Evolutionary conservation across 2,888 invertebrate species (phyloP), one percentile per base, ranked within the genome.

Genomic region (Synanthedon andrenaeformis): DNA sequence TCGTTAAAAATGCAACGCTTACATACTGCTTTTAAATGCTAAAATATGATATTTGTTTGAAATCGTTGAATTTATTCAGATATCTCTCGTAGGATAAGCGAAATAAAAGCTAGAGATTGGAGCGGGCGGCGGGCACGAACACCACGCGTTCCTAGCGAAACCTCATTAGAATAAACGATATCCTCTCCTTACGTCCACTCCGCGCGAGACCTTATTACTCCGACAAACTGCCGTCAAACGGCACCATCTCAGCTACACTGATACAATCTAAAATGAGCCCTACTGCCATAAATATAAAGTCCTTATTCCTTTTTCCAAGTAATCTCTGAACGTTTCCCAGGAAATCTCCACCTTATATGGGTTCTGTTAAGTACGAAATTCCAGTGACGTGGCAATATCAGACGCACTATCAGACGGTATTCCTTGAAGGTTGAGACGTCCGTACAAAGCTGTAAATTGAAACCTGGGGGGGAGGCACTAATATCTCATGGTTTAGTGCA

Each of bases 121-220:
- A 62, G 60, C 45, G n/a, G 35, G 60, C 45, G n/a, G 67, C 70
- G 69, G 73, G 69, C 70, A 67, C 66, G 64, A 63, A 69, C 66
- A 75, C 71, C 72, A 71, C 66, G 68, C 72, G 67, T 69, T 68
- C 66, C 55, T 63, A 64, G 65, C 72, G 76, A 77, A 81, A 80
- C 81, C 83, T 87, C 86, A 86, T 87, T 85, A 87, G 86, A 87
- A 87, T 87, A 86, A 86, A 86, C 85, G 86, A 87, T 86, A 84
- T 86, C 83, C 85, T 82, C 80, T 84, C 77, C 82, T 83, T 80
- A 79, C 83, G 86, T 85, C 85, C 86, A 86, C 82, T 85, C 77
- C 73, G 74, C 68, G 71, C 74, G 79, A 82, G 82, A 82, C 83
- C 84, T 85, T 86, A 86, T 86, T 87, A 86, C 82, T 78, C 73